Evolutionary conservation across 2,888 invertebrate species (phyloP).

Genomic region (Heteromyza rotundicornis): DNA sequence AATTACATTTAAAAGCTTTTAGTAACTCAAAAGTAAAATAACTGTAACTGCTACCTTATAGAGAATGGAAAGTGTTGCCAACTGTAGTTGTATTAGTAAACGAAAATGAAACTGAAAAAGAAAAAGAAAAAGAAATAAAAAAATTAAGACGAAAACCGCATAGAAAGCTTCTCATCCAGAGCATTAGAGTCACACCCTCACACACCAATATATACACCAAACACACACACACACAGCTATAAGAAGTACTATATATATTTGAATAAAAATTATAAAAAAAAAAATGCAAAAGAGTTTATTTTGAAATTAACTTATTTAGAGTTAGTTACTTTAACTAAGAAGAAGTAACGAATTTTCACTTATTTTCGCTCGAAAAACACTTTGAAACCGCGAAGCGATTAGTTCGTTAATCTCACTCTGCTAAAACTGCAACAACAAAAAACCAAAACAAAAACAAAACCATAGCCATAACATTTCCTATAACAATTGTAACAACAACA

Average conservation of each 20-base stretch:
- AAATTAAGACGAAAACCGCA: not conserved
- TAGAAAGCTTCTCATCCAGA: not conserved
- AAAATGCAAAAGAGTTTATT: not conserved
- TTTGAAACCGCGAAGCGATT: too few relatives aligned
- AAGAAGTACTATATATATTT: too few relatives aligned
- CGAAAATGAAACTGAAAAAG: not conserved
- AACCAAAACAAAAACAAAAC: too few relatives aligned
- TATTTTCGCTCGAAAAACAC: too few relatives aligned
- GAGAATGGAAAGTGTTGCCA: constrained; percentile 30
- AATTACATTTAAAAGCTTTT: constrained; percentile 3
- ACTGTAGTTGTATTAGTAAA: constrained; percentile 20
- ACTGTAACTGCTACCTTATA: constrained; percentile 25
- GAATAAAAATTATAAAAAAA: too few relatives aligned
- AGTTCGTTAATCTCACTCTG: too few relatives aligned
- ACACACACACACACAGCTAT: too few relatives aligned
- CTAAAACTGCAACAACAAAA: too few relatives aligned
- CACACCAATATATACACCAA: too few relatives aligned
- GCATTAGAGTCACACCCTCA: too few relatives aligned
- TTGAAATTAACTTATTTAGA: not conserved
- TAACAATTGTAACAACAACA: not conserved
- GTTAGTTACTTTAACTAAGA: not conserved
- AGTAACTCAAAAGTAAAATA: constrained; percentile 6
- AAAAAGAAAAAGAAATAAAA: not conserved
- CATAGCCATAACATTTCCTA: constrained; percentile 3
- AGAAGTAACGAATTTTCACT: not conserved